Evolutionary conservation across 2,888 invertebrate species (phyloP).

Genomic region (Scaptomyza reducta): DNA sequence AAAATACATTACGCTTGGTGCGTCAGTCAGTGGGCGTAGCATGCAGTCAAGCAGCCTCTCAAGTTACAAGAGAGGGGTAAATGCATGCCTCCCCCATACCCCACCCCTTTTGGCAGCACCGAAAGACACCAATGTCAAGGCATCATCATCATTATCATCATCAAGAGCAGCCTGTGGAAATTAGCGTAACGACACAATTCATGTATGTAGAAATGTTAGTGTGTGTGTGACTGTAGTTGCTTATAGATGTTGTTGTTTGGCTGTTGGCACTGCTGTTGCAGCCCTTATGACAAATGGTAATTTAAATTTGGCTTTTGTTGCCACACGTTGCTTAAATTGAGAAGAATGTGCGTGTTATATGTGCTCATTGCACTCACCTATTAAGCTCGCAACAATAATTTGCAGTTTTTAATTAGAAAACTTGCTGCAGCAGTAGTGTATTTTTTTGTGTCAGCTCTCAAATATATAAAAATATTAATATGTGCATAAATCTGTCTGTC

Average conservation of each 20-base stretch:
- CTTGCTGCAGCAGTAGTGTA: slow-evolving; percentile 34
- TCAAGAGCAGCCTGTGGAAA: slow-evolving; percentile 30
- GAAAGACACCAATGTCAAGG: slow-evolving; percentile 27
- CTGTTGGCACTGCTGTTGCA: slow-evolving; percentile 26
- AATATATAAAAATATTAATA: slow-evolving; percentile 10
- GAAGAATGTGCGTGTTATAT: slow-evolving; percentile 15
- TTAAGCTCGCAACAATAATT: slow-evolving; percentile 67
- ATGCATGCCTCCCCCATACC: slow-evolving; percentile 32
- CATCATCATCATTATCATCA: slow-evolving; percentile 17
- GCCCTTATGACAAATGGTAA: slow-evolving; percentile 73
- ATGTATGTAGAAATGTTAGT: slow-evolving; percentile 13
- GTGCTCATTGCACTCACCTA: slow-evolving; percentile 50
- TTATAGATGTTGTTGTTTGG: slow-evolving; percentile 11
- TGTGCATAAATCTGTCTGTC: slow-evolving; percentile 3
- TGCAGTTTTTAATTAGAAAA: slow-evolving; percentile 78
- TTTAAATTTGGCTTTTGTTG: slow-evolving; percentile 76
- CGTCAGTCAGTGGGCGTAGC: slow-evolving; percentile 35
- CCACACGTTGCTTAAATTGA: slow-evolving; percentile 45
- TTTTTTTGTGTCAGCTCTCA: slow-evolving; percentile 7
- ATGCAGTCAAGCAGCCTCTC: slow-evolving; percentile 29
- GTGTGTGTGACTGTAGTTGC: slow-evolving; percentile 28
- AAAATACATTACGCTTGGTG: slow-evolving; percentile 31
- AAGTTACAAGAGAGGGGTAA: slow-evolving; percentile 34
- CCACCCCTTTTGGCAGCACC: background rate
- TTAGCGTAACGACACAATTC: slow-evolving; percentile 24